Percentiles rank a stretch among this genome's conserved stretches.
Evolutionary conservation across 2,113 vertebrate genomes (phyloP).

Genomic region (Archilochus colubris): DNA sequence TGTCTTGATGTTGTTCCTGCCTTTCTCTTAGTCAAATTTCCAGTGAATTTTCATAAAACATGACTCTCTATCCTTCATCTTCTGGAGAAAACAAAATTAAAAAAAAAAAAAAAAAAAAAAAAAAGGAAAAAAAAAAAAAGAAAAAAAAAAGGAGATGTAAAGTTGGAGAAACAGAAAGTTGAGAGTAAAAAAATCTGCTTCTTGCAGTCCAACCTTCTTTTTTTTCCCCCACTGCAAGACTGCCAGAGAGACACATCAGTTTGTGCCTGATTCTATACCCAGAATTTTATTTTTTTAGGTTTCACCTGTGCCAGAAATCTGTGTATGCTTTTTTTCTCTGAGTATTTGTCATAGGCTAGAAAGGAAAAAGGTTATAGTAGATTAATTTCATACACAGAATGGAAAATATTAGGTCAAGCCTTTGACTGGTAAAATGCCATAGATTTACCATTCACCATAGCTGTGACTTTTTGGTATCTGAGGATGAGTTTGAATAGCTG

Average conservation of each 20-base stretch:
- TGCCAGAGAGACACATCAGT: background rate
- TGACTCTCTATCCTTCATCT: background rate
- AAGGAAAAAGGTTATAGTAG: background rate
- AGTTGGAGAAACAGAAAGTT: background rate
- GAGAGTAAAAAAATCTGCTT: background rate
- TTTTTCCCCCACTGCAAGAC: background rate
- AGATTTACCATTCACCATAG: background rate
- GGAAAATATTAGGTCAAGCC: background rate
- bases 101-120: background rate
- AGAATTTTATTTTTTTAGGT: background rate
- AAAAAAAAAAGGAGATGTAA: background rate
- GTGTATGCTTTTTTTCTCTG: background rate
- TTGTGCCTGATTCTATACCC: background rate
- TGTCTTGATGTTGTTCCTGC: background rate
- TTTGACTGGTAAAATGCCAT: background rate
- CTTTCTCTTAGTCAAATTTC: background rate
- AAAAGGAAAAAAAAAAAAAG: too few relatives aligned
- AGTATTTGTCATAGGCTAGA: background rate
- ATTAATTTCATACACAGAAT: background rate
- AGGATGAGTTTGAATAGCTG: background rate
- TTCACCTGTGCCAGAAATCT: background rate
- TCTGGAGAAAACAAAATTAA: rapidly evolving
- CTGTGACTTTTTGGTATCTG: background rate
- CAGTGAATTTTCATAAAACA: background rate
- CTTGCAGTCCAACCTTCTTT: background rate